These are phyloP conservation scores for Trichosurus vulpecula DNA, from an alignment of 2,797 vertebrate genomes.

Conservation along the genomic window DNA sequence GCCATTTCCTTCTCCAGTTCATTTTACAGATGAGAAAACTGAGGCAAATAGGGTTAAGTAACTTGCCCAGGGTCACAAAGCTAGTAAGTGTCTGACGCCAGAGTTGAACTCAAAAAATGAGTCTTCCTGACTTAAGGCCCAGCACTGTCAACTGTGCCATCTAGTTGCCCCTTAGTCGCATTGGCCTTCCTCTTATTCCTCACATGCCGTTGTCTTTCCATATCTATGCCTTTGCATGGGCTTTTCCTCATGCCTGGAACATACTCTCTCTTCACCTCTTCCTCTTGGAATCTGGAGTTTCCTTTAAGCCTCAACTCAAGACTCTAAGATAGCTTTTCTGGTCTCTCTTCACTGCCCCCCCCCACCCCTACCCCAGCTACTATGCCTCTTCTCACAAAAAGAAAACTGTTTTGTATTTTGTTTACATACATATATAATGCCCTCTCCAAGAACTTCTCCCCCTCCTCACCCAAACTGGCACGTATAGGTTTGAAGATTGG, in stretches of 20 bases:
- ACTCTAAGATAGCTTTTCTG: background rate
- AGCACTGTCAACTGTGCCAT: too few relatives aligned
- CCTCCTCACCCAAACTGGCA: background rate
- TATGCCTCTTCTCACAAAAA: background rate
- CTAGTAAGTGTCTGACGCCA: too few relatives aligned
- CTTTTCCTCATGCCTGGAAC: background rate
- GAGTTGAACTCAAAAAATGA: too few relatives aligned
- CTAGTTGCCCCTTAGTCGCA: too few relatives aligned
- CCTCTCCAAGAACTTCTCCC: background rate
- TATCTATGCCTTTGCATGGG: background rate
- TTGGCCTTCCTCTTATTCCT: too few relatives aligned
- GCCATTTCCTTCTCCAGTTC: too few relatives aligned
- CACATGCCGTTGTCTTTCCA: too few relatives aligned
- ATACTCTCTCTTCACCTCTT: background rate
- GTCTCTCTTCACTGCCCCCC: background rate
- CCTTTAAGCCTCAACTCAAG: background rate
- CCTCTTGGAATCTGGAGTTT: background rate
- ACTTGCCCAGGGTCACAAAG: too few relatives aligned
- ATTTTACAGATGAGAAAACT: too few relatives aligned
- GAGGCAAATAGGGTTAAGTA: too few relatives aligned
- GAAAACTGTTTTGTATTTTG: background rate
- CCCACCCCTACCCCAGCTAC: background rate
- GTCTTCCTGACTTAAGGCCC: too few relatives aligned
- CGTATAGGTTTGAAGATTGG: background rate
- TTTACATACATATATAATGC: background rate